Conservation (phyloP, 2,113 vertebrate species). For the Zapornia atra region DNA sequence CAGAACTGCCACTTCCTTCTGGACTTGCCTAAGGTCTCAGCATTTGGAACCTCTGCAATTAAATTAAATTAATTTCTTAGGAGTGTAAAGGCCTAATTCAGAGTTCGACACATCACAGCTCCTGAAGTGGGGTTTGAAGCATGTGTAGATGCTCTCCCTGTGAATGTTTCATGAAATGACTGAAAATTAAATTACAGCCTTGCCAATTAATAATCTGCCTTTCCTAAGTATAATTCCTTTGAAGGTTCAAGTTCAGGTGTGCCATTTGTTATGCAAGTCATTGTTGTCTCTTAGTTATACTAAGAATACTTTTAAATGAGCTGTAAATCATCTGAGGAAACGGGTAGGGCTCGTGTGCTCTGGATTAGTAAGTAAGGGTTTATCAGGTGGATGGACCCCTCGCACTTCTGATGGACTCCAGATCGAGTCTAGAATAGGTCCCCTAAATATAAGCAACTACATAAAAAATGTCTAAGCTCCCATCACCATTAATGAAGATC, state of each 20-base stretch:
- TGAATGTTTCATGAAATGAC: not conserved
- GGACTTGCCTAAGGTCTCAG: not conserved
- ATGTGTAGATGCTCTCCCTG: not conserved
- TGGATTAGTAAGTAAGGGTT: not conserved
- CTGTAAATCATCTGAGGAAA: not conserved
- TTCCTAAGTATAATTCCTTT: not conserved
- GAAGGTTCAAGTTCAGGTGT: not conserved
- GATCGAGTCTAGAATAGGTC: not conserved
- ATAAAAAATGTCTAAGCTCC: not conserved
- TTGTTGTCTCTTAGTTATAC: not conserved
- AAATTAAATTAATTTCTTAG: not conserved
- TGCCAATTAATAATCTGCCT: not conserved
- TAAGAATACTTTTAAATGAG: not conserved
- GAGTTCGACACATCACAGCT: not conserved
- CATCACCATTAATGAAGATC: constrained; percentile 6
- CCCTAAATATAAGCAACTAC: not conserved
- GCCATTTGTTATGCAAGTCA: not conserved
- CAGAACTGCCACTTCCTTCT: not conserved
- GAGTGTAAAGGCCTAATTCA: not conserved
- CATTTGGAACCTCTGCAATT: not conserved
- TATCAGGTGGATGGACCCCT: not conserved
- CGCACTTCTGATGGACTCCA: not conserved
- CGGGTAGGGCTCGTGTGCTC: not conserved
- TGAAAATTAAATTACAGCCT: not conserved
- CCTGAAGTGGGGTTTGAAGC: not conserved